Evolutionary conservation across 2,113 vertebrate species (phyloP).

Genomic region (Circaetus gallicus): DNA sequence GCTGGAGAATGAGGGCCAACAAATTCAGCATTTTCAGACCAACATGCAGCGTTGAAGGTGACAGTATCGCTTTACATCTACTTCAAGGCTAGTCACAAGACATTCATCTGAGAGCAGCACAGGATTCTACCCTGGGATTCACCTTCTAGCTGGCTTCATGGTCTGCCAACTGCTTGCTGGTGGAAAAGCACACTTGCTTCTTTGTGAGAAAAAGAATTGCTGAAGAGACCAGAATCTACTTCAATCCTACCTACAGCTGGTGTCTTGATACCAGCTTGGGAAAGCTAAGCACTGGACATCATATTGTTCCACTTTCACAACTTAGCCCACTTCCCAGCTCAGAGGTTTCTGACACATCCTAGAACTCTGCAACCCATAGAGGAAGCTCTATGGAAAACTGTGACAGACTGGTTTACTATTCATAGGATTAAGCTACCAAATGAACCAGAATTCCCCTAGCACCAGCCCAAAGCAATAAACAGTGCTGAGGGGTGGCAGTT

Average conservation of each 20-base stretch:
- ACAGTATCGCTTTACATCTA: fast-evolving
- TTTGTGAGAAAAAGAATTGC: background rate
- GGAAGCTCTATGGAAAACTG: background rate
- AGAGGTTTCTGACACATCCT: background rate
- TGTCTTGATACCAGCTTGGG: background rate
- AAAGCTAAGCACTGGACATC: background rate
- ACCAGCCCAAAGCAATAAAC: background rate
- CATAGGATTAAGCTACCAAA: background rate
- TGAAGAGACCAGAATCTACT: background rate
- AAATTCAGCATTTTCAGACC: background rate
- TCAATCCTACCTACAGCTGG: background rate
- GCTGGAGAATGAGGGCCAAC: background rate
- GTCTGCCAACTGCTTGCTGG: background rate
- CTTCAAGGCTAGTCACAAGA: background rate
- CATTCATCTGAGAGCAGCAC: background rate
- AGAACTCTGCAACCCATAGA: background rate
- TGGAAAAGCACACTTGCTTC: background rate
- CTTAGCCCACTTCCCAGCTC: background rate
- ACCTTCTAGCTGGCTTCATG: background rate
- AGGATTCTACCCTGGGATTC: background rate
- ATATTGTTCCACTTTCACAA: background rate
- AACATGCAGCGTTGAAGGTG: background rate
- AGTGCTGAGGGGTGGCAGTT: background rate
- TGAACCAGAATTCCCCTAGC: background rate
- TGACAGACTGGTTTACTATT: background rate